Base-by-base conservation (phyloP, 2,888 invertebrate species). In the Thereva nobilitata region DNA sequence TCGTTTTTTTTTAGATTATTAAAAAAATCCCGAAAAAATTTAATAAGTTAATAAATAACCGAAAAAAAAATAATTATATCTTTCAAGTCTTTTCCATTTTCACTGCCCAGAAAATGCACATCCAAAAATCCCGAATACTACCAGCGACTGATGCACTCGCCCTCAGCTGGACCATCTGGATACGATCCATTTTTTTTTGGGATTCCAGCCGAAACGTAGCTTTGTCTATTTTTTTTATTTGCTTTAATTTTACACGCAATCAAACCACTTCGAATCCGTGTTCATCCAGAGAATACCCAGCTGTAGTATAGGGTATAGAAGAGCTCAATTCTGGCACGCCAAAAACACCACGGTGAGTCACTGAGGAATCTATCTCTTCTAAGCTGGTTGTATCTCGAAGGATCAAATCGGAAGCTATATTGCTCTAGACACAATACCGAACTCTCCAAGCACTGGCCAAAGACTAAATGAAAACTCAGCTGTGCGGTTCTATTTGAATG, bases 401-500 rank as follows among this genome's bases (percentile, higher is more conserved):
- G 23, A 23, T 23, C 23, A 23, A 23, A 23, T 23, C 23, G 1
- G 23, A 23, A 23, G 23, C 40, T 52, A 34, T 23, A 55, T 35
- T 40, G 56, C 9, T 6, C 37, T 52, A 10, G 42, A 55, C 68
- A 52, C 67, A 61, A 50, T 59, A 75, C 77, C 75, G 75, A 76
- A 78, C 75, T 76, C 75, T 75, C 75, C 78, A 78, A 78, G 74
- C 75, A 76, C 76, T 78, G 74, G 78, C 74, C 75, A 76, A 77
- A 75, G 74, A 80, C 80, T 80, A 79, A 80, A 76, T 75, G 76
- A 75, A 71, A 73, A 73, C 76, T 75, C 75, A 76, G 77, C 75
- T 78, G 76, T 78, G 78, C 77, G 74, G 73, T 73, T 74, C 76
- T 80, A 79, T 80, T 80, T 80, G 73, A 80, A 80, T 76, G 78